Evolutionary conservation across 2,113 vertebrate genomes (phyloP).

Genomic region (Hemiscyllium ocellatum): DNA sequence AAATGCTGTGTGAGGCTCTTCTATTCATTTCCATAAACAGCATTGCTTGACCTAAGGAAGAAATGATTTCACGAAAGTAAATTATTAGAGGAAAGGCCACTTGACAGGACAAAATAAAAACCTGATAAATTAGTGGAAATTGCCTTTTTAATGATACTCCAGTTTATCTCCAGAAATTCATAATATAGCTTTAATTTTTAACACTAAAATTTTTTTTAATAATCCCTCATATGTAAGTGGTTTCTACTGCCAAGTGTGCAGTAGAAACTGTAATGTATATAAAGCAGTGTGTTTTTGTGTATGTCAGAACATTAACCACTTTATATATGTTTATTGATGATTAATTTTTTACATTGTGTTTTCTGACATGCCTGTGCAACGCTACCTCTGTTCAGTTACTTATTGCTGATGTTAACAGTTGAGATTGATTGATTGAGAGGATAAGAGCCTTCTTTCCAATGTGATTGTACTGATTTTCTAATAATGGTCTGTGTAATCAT

Average conservation of each 20-base stretch:
- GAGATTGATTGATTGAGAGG: background rate
- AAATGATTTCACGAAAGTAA: background rate
- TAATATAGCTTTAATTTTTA: constrained; percentile 1
- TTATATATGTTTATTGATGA: constrained; percentile 26
- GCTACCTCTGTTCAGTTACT: constrained; percentile 31
- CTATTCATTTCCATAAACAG: background rate
- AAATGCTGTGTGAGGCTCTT: background rate
- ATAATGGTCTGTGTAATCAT: background rate
- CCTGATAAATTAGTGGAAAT: background rate
- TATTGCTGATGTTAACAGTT: background rate
- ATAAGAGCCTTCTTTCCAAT: background rate
- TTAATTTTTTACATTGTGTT: background rate
- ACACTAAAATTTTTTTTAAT: background rate
- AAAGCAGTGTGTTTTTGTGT: constrained; percentile 12
- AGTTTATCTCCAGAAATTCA: background rate
- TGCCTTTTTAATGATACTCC: constrained; percentile 6
- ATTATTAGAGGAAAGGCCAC: background rate
- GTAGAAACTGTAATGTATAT: constrained; percentile 1
- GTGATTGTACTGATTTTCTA: background rate
- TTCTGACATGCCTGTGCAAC: constrained; percentile 18
- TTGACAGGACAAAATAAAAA: background rate
- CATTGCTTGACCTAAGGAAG: background rate
- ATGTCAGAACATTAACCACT: constrained; percentile 10
- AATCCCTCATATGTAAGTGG: background rate
- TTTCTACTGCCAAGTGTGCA: background rate